Percentiles rank a stretch among this genome's conserved stretches.
phyloP scores from a whole-genome alignment of 2,888 invertebrate genomes.

The Ormyrus labotus region DNA sequence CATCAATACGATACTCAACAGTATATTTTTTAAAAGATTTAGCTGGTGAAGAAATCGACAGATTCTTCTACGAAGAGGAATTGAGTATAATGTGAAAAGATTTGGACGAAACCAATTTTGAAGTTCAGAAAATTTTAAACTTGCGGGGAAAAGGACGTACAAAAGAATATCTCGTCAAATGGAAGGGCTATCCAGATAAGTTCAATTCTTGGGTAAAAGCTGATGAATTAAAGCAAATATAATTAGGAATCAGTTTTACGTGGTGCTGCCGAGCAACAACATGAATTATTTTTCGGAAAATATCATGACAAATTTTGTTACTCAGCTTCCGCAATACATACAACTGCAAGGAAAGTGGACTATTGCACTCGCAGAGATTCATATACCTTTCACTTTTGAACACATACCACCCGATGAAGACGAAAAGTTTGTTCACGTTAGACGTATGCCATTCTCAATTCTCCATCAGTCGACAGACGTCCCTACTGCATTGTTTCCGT shows the following conservation, averaged over 20 bases:
- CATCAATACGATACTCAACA: background rate
- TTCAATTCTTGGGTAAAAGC: conserved; percentile 16
- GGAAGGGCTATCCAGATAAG: background rate
- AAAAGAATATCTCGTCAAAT: background rate
- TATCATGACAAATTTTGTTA: conserved; percentile 61
- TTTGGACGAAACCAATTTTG: background rate
- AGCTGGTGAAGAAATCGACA: background rate
- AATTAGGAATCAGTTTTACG: conserved; percentile 58
- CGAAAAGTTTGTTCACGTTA: background rate
- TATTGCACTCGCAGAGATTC: conserved; percentile 56
- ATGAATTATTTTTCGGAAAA: conserved; percentile 62
- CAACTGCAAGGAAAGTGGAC: conserved; percentile 61
- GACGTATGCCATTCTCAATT: background rate
- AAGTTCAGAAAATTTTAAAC: background rate
- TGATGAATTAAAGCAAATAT: background rate
- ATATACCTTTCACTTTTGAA: conserved; percentile 69
- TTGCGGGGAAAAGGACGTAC: background rate
- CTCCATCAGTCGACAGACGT: background rate
- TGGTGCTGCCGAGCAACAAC: conserved; percentile 61
- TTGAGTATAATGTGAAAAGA: background rate
- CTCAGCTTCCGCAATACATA: conserved; percentile 59
- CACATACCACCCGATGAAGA: background rate
- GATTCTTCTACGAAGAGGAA: background rate
- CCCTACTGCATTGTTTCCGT: background rate
- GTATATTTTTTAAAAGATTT: no score